These are phyloP conservation scores for Caenorhabditis becei DNA, from an alignment of 2,888 invertebrate species.

Conservation along the genomic window DNA sequence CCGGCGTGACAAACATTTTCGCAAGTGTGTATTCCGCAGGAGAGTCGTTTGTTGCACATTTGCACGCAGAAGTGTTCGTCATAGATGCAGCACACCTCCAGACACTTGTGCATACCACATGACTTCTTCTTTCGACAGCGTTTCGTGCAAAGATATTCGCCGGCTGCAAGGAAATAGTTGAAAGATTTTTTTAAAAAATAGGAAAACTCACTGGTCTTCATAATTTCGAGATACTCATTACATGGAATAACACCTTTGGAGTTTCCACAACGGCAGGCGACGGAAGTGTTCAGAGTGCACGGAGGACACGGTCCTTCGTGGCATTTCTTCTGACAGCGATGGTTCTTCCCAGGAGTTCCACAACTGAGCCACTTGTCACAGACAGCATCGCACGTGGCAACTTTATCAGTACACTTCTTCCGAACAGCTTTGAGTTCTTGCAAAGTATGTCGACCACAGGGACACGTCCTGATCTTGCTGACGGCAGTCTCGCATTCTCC, in stretches of 20 bases:
- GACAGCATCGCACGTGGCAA: conserved; percentile 88
- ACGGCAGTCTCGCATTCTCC: conserved; percentile 86
- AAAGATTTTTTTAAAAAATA: not conserved
- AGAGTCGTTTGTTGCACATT: conserved; percentile 87
- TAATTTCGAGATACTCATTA: conserved; percentile 62
- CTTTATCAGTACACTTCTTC: conserved; percentile 87
- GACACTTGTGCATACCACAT: conserved; percentile 89
- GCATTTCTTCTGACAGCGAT: conserved; percentile 87
- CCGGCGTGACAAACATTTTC: conserved; percentile 92
- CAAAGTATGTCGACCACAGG: conserved; percentile 87
- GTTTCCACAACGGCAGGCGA: conserved; percentile 91
- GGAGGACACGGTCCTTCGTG: conserved; percentile 88
- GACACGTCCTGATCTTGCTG: conserved; percentile 86
- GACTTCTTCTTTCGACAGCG: conserved; percentile 88
- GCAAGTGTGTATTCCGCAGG: conserved; percentile 93
- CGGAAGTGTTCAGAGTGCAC: conserved; percentile 88
- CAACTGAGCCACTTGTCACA: conserved; percentile 87
- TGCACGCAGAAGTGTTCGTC: conserved; percentile 89
- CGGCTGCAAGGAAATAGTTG: conserved; percentile 43
- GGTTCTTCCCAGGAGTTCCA: conserved; percentile 85
- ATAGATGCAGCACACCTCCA: conserved; percentile 91
- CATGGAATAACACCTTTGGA: conserved; percentile 85
- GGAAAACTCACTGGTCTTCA: conserved; percentile 41
- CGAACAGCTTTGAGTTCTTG: conserved; percentile 81
- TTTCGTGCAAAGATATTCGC: conserved; percentile 86